Percentiles rank a stretch among this genome's conserved stretches.
Evolutionary conservation across 2,888 invertebrate genomes (phyloP).

Genomic region (Drepana falcataria): DNA sequence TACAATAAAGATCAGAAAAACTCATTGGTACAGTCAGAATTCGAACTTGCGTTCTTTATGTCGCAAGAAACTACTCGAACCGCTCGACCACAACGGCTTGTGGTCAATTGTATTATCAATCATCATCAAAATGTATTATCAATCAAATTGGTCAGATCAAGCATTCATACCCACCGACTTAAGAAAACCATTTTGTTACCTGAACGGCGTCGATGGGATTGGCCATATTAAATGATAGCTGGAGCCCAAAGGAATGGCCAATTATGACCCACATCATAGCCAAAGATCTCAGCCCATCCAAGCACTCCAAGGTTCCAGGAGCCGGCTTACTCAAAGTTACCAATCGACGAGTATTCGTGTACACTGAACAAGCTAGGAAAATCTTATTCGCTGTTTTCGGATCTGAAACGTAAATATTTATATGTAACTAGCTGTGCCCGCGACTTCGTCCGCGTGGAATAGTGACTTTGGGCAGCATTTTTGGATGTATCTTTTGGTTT

Average conservation of each 20-base stretch:
- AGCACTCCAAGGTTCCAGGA: constrained; percentile 41
- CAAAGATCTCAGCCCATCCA: constrained; percentile 57
- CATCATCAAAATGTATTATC: too few species aligned
- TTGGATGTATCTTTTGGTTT: too few species aligned
- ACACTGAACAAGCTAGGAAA: constrained; percentile 31
- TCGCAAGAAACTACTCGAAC: too few species aligned
- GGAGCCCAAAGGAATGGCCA: constrained; percentile 35
- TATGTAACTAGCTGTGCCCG: background rate
- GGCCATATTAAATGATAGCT: background rate
- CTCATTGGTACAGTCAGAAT: too few species aligned
- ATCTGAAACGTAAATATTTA: constrained; percentile 22
- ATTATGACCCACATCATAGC: constrained; percentile 63
- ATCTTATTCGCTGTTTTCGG: constrained; percentile 19
- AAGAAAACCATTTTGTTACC: constrained; percentile 9
- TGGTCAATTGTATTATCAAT: too few species aligned
- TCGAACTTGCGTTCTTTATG: too few species aligned
- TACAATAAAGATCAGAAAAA: too few species aligned
- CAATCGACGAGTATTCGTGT: constrained; percentile 49
- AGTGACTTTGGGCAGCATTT: too few species aligned
- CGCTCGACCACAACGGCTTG: too few species aligned
- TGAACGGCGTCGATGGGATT: constrained; percentile 17
- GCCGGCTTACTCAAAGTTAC: constrained; percentile 28
- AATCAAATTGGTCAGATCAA: too few species aligned
- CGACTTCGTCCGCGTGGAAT: too few species aligned
- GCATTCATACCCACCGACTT: too few species aligned